A percentile compares a stretch with the other conserved stretches of the same genome.
Conservation (phyloP, 2,113 vertebrate genomes). For the Oncorhynchus masou region DNA sequence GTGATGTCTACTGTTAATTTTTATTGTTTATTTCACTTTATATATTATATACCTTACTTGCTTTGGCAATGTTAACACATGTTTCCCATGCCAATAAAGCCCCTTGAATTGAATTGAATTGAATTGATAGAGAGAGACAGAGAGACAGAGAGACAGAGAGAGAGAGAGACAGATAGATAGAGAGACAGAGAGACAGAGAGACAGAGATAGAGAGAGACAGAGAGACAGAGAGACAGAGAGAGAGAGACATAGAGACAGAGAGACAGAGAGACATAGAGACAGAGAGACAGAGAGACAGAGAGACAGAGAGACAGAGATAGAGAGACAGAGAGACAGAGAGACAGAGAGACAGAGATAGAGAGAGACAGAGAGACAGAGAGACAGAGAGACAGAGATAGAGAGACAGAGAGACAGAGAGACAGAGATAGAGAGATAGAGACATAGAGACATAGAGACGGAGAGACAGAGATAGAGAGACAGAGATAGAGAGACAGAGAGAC, state of each 20-base stretch:
- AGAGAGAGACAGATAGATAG: background rate
- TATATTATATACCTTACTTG: too few species aligned
- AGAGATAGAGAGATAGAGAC: background rate
- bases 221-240: constrained; percentile 1
- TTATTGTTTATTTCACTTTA: too few species aligned
- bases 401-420: background rate
- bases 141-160: constrained; percentile 3
- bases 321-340: background rate
- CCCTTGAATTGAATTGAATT: too few species aligned
- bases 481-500: constrained; percentile 9
- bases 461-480: constrained; percentile 15
- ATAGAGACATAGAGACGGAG: background rate
- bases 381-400: constrained; percentile 6
- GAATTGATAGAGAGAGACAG: constrained; percentile 8
- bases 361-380: constrained; percentile 12
- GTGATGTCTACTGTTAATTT: too few species aligned
- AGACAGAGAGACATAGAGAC: constrained; percentile 11
- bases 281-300: background rate
- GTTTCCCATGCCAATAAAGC: too few species aligned
- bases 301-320: background rate
- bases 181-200: background rate
- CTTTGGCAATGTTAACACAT: too few species aligned
- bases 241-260: constrained; percentile 13
- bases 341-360: constrained; percentile 8
- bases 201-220: background rate